Evolutionary conservation across 2,797 vertebrate species (phyloP).

Genomic region (Rhinella marina): DNA sequence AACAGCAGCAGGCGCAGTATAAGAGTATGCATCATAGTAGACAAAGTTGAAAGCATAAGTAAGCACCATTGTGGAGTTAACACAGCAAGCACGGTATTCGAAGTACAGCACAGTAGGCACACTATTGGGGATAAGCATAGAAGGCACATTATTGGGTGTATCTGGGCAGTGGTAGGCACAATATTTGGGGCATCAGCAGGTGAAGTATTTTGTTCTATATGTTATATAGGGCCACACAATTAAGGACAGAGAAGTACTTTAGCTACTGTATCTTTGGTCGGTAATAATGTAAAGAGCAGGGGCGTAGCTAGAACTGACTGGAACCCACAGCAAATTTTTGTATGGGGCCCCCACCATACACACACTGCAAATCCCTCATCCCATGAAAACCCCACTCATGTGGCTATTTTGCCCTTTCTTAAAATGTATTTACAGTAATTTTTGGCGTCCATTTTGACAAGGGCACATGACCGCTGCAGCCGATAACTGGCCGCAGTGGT

Average conservation of each 20-base stretch:
- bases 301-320: too few species aligned
- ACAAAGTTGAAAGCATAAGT: not conserved
- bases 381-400: too few species aligned
- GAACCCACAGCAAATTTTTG: too few species aligned
- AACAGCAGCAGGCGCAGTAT: not conserved
- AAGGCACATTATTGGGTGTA: not conserved
- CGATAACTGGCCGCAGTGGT: too few species aligned
- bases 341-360: too few species aligned
- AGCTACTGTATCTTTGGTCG: slow-evolving; percentile 8
- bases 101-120: not conserved
- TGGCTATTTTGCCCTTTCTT: too few species aligned
- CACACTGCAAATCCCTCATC: too few species aligned
- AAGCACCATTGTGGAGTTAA: not conserved
- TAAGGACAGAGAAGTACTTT: not conserved
- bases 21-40: not conserved
- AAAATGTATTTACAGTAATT: too few species aligned
- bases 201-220: not conserved
- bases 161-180: not conserved
- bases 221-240: slow-evolving; percentile 1
- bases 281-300: slow-evolving; percentile 33
- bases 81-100: not conserved
- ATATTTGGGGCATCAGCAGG: not conserved
- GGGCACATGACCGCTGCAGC: too few species aligned
- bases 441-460: too few species aligned
- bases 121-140: not conserved